Base-by-base conservation (phyloP, 2,113 vertebrate species). In the Callocephalon fimbriatum region DNA sequence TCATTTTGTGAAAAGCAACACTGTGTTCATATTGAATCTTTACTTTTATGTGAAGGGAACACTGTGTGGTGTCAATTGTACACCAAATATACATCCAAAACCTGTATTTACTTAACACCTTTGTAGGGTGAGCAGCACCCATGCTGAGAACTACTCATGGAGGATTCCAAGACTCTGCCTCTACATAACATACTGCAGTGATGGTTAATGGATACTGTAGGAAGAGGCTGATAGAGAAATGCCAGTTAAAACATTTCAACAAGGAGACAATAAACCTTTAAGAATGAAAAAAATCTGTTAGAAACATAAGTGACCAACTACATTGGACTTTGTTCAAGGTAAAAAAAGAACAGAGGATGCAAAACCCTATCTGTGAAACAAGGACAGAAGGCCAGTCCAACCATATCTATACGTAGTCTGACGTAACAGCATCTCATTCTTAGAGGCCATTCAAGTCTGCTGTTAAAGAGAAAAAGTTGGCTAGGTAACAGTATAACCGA, bases 241-340 rank as follows among this genome's bases (percentile, higher is more conserved):
- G 29, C 25, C 40, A 70, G 59, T 89, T 92, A 90, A 95, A 88
- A 71, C 83, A 82, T 11, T 93, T 91, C 48, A 85, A 70, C n/a
- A 31, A 72, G 84, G 22, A 85, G 48, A 38, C 10, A 18, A 38
- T 5, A 56, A 75, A 54, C 10, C 22, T 78, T 54, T 37, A 75
- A 75, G 27, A 79, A 93, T 9, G 10, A 50, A 88, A 93, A 90
- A 75, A 27, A 58, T 2, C 13, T 59, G 26, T 25, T 70, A 20
- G 21, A 93, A 92, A 79, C 9, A 8, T 40, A 62, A 82, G 58
- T 1, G 2, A 73, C 37, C 19, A 92, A 32, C 10, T 23, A 58
- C 22, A 58, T 4, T 4, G 2, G 20, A 19, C 35, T 88, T 91
- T 58, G 31, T 48, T 78, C 38, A 80, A 80, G 29, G 25, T 63